Evolutionary conservation across 2,888 invertebrate genomes (phyloP).

Genomic region (Drosophila subsilvestris): DNA sequence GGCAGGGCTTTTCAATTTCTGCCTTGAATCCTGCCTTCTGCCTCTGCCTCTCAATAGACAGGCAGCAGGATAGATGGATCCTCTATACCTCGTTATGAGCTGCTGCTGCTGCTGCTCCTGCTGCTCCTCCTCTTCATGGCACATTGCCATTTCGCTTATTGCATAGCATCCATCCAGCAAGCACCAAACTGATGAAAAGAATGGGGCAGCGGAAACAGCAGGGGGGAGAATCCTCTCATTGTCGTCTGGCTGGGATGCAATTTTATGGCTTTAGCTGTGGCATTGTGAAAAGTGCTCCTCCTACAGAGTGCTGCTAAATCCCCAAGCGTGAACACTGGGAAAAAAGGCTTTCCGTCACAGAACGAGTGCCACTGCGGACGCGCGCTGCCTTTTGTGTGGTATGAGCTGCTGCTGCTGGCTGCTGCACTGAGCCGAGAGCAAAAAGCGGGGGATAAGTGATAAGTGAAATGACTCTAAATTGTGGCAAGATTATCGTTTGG

Average conservation of each 20-base stretch:
- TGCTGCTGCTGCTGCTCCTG: slow-evolving; percentile 17
- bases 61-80: slow-evolving; percentile 15
- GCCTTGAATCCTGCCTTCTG: slow-evolving; percentile 10
- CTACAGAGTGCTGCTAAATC: slow-evolving; percentile 43
- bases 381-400: slow-evolving; percentile 47
- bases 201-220: slow-evolving; percentile 1
- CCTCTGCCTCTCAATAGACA: background rate
- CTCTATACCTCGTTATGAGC: slow-evolving; percentile 33
- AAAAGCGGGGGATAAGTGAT: slow-evolving; percentile 6
- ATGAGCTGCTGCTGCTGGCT: slow-evolving; percentile 25
- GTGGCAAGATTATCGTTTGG: slow-evolving; percentile 9
- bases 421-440: slow-evolving; percentile 43
- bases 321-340: slow-evolving; percentile 54
- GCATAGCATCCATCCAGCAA: slow-evolving; percentile 32
- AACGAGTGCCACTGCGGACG: slow-evolving; percentile 42
- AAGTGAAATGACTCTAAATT: slow-evolving; percentile 38
- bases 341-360: slow-evolving; percentile 60
- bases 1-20: slow-evolving; percentile 57
- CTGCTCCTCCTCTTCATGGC: slow-evolving; percentile 31
- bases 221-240: slow-evolving; percentile 1
- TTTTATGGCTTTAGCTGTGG: slow-evolving; percentile 42
- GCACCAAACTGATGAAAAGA: slow-evolving; percentile 39
- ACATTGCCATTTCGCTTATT: slow-evolving; percentile 65
- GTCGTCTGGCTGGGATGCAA: slow-evolving; percentile 44
- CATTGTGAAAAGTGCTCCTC: slow-evolving; percentile 44